These are phyloP conservation scores for Aplysina aerophoba DNA, from an alignment of 37 sponge, comb jelly and placozoan genomes.

Conservation along the genomic window DNA sequence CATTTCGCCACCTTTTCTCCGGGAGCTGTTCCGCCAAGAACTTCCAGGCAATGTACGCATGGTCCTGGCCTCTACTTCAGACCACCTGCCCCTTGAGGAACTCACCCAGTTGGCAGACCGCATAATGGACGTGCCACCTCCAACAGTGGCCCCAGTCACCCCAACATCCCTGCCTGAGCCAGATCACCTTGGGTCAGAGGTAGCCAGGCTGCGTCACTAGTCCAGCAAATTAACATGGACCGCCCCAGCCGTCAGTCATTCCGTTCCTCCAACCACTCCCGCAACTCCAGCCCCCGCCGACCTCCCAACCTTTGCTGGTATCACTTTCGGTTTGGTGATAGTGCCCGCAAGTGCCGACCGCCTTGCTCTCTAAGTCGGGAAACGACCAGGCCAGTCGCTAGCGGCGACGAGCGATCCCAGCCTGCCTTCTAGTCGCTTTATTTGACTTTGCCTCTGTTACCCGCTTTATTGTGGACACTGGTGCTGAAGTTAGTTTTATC, in stretches of 20 bases:
- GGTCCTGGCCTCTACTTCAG: too few species aligned
- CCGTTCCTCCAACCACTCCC: too few species aligned
- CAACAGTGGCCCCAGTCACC: background rate
- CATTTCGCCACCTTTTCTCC: too few species aligned
- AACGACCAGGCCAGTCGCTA: conserved; percentile 55
- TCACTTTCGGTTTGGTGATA: conserved; percentile 18
- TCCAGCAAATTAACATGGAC: too few species aligned
- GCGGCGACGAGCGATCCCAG: conserved; percentile 19
- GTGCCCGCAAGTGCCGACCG: conserved; percentile 14
- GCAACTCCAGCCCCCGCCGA: too few species aligned
- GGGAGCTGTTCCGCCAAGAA: conserved; percentile 29
- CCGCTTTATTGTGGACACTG: conserved; percentile 53
- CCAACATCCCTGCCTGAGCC: background rate
- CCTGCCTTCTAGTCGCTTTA: conserved; percentile 58
- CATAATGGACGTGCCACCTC: conserved; percentile 18
- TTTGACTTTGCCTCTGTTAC: too few species aligned
- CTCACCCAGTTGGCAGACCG: conserved; percentile 40
- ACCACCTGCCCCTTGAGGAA: conserved; percentile 6
- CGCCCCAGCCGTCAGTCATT: too few species aligned
- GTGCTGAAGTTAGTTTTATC: conserved; percentile 57
- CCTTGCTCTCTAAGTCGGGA: conserved; percentile 32
- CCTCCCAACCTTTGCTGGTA: too few species aligned
- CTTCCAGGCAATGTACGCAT: too few species aligned
- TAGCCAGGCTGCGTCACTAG: background rate
- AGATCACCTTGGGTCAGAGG: background rate